Evolutionary conservation across 1,140 invertebrate genomes (phyloP), one percentile per base, ranked within the genome.

Genomic region (Oedothorax gibbosus): DNA sequence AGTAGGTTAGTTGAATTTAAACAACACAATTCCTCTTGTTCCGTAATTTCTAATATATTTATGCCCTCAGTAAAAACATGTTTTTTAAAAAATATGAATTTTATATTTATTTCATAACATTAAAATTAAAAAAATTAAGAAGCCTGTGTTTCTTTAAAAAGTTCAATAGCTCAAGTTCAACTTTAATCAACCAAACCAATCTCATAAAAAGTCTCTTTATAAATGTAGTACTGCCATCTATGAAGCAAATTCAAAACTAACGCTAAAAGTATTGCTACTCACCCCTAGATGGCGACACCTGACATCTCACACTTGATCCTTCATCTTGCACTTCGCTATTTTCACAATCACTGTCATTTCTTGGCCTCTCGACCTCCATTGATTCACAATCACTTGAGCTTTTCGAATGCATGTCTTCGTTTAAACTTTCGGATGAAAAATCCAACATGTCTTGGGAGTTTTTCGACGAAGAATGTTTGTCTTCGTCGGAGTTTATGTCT

Each of bases 241-340:
- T 71, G 14, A 35, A 15, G 1, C 15, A 71, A 0, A 0, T 12
- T 18, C 0, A 3, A 9, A 60, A 71, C 54, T 60, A 75, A 4
- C n/a, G 7, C 4, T 50, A 57, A 49, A 7, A 75, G 12, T 76
- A 49, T 35, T 10, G 0, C n/a, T 60, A 76, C 83, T 85, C 14
- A 85, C 83, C 83, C 51, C 65, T 71, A 85, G 73, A 77, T 85
- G 83, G 73, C 62, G 65, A 9, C 62, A 21, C 57, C 7, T 64
- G 78, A 6, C 5, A 20, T 11, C n/a, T 35, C 1, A 62, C 21
- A n/a, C 50, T 68, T 15, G 12, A 21, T 0, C 14, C 18, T n/a
- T 69, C 49, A 12, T 65, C 54, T 60, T 50, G 14, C 79, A n/a
- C 14, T 6, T 50, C 62, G 21, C 56, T 71, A 54, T n/a, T 35